Percentiles rank a stretch among this genome's conserved stretches.
These are phyloP conservation scores for Drosophila aldrichi DNA, from an alignment of 2,888 invertebrate species.

Conservation along the genomic window DNA sequence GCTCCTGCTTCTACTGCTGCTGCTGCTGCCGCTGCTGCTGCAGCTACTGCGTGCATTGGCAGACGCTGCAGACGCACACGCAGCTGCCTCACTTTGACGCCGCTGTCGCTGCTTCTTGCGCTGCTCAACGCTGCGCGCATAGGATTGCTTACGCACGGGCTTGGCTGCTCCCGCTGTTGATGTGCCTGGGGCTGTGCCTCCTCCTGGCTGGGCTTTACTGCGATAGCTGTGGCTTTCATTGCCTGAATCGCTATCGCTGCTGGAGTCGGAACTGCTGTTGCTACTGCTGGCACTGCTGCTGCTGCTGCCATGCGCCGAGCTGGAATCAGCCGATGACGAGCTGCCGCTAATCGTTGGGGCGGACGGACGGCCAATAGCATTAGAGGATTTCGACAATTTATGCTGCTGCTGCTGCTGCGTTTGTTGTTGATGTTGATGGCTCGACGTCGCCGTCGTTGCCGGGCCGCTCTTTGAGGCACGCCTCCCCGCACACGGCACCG, in stretches of 20 bases:
- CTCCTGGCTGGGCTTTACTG: conserved; percentile 7
- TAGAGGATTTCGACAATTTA: conserved; percentile 37
- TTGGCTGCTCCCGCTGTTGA: conserved; percentile 45
- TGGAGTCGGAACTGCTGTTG: conserved; percentile 27
- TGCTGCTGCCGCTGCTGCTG: conserved; percentile 40
- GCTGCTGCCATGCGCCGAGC: conserved; percentile 75
- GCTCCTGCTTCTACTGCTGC: conserved; percentile 1
- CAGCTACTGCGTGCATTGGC: conserved; percentile 53
- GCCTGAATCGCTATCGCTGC: conserved; percentile 44
- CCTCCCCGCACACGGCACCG: conserved; percentile 67
- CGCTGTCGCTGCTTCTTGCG: conserved; percentile 77
- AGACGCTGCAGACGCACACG: conserved; percentile 61
- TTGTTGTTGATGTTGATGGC: conserved; percentile 37
- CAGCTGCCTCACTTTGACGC: conserved; percentile 60
- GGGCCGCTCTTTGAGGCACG: conserved; percentile 74
- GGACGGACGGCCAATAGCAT: conserved; percentile 61
- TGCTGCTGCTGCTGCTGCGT: conserved; percentile 3
- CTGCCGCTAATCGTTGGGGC: conserved; percentile 81
- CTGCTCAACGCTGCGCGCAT: conserved; percentile 78
- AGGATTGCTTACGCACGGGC: conserved; percentile 71
- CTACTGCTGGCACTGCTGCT: conserved; percentile 69
- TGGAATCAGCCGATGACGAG: conserved; percentile 81
- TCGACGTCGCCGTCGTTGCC: conserved; percentile 61
- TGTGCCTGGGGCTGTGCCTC: neutral
- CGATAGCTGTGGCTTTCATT: conserved; percentile 27